Percentiles rank a stretch among this genome's conserved stretches.
These are phyloP conservation scores for Ctenosaura bakeri DNA, from an alignment of 2,797 vertebrate genomes.

Conservation along the genomic window DNA sequence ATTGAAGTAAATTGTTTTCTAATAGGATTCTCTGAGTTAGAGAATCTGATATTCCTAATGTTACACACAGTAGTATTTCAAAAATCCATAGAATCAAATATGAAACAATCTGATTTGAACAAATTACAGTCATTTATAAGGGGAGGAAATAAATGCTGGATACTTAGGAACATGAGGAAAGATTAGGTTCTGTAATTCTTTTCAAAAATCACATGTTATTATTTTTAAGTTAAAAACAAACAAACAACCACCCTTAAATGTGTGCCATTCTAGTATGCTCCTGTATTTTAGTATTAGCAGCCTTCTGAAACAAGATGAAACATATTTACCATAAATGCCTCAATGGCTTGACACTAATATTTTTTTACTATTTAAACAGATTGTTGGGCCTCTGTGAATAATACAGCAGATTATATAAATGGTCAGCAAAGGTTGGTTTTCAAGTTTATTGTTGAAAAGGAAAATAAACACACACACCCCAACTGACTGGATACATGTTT, in stretches of 20 bases:
- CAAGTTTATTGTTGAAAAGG: not conserved
- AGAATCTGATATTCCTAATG: slow-evolving; percentile 57
- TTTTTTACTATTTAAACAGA: slow-evolving; percentile 18
- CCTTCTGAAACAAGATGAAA: slow-evolving; percentile 70
- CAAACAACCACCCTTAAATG: slow-evolving; percentile 51
- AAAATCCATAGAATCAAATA: slow-evolving; percentile 69
- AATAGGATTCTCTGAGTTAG: slow-evolving; percentile 60
- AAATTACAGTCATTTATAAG: slow-evolving; percentile 76
- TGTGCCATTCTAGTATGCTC: slow-evolving; percentile 70
- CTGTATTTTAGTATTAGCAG: slow-evolving; percentile 74
- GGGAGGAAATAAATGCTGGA: slow-evolving; percentile 54
- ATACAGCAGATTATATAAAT: not conserved
- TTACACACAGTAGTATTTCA: slow-evolving; percentile 48
- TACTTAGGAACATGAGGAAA: slow-evolving; percentile 51
- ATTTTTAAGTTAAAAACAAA: slow-evolving; percentile 66
- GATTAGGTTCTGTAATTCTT: slow-evolving; percentile 67
- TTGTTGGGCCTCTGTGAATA: not conserved
- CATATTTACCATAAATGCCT: slow-evolving; percentile 74
- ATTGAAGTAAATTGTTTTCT: slow-evolving; percentile 57
- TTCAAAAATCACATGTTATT: slow-evolving; percentile 63
- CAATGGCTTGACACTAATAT: slow-evolving; percentile 41
- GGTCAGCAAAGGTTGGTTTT: not conserved
- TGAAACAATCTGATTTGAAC: slow-evolving; percentile 58
- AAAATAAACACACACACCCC: not conserved
- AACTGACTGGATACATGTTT: not conserved